These are phyloP conservation scores for Ptychodera flava DNA, from an alignment of 35 echinoderm and acorn worm species.

Conservation along the genomic window DNA sequence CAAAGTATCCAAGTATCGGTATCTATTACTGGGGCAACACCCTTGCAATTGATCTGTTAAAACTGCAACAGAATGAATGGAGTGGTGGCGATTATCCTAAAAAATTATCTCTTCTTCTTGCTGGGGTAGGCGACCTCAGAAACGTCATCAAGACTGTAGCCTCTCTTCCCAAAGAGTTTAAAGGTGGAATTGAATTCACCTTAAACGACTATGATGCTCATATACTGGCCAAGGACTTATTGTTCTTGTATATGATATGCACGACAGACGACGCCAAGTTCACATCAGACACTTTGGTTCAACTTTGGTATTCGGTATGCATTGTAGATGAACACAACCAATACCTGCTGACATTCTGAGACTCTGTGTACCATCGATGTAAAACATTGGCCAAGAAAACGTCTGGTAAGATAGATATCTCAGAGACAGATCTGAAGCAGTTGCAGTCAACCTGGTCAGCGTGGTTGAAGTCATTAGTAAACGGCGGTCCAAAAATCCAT, in stretches of 20 bases:
- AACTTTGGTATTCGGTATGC: neutral
- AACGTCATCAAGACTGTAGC: slow-evolving; percentile 40
- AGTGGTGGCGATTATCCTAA: neutral
- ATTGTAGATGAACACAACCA: neutral
- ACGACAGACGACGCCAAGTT: neutral
- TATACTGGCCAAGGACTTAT: slow-evolving; percentile 44
- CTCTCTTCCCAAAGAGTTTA: slow-evolving; percentile 36
- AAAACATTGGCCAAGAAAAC: neutral
- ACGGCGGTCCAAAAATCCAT: neutral
- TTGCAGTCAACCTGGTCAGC: neutral
- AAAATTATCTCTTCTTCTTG: slow-evolving; percentile 13
- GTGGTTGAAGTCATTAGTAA: neutral
- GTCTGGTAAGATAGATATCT: neutral
- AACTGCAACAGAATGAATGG: slow-evolving; percentile 40
- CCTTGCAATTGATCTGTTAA: slow-evolving; percentile 50
- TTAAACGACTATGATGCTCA: slow-evolving; percentile 51
- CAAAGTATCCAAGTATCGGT: neutral
- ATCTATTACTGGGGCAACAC: slow-evolving; percentile 52
- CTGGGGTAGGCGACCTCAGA: slow-evolving; percentile 48
- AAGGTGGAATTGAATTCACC: slow-evolving; percentile 32
- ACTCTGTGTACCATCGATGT: neutral
- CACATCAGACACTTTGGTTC: neutral
- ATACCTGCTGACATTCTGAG: neutral
- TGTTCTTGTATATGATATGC: slow-evolving; percentile 58
- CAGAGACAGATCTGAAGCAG: neutral